A percentile compares a stretch with the other conserved stretches of the same genome.
Evolutionary conservation across 2,113 vertebrate genomes (phyloP).

Genomic region (Muntiacus reevesi): DNA sequence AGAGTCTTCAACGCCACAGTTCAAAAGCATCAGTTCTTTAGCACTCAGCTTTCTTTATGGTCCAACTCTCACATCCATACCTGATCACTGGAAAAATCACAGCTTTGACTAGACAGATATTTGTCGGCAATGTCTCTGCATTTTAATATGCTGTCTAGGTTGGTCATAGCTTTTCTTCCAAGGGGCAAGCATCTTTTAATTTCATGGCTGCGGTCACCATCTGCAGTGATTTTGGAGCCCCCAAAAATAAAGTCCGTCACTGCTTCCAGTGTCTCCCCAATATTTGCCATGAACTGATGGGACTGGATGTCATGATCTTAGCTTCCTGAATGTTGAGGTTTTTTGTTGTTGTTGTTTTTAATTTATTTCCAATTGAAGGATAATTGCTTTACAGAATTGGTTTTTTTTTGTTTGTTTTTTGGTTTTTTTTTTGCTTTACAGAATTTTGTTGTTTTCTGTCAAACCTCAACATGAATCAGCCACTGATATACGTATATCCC

Average conservation of each 20-base stretch:
- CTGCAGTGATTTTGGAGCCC: neutral
- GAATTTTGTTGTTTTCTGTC: neutral
- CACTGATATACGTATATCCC: neutral
- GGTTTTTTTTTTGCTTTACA: neutral
- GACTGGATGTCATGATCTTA: neutral
- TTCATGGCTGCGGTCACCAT: neutral
- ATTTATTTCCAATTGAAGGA: neutral
- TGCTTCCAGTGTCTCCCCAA: neutral
- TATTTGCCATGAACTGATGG: neutral
- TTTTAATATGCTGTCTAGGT: neutral
- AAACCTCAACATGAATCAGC: neutral
- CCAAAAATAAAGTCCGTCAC: rapidly evolving
- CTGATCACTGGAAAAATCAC: neutral
- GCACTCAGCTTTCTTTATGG: neutral
- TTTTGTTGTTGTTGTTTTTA: neutral
- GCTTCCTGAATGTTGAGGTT: neutral
- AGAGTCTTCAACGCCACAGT: neutral
- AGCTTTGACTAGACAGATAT: neutral
- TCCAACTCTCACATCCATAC: neutral
- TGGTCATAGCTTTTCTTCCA: neutral
- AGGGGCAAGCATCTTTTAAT: neutral
- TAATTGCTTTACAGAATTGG: neutral
- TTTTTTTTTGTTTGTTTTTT: neutral
- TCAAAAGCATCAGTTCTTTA: neutral
- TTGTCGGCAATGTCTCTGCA: neutral